Percentiles rank a stretch among this genome's conserved stretches.
These are phyloP conservation scores for Engystomops pustulosus DNA, from an alignment of 2,113 vertebrate genomes.

Conservation along the genomic window DNA sequence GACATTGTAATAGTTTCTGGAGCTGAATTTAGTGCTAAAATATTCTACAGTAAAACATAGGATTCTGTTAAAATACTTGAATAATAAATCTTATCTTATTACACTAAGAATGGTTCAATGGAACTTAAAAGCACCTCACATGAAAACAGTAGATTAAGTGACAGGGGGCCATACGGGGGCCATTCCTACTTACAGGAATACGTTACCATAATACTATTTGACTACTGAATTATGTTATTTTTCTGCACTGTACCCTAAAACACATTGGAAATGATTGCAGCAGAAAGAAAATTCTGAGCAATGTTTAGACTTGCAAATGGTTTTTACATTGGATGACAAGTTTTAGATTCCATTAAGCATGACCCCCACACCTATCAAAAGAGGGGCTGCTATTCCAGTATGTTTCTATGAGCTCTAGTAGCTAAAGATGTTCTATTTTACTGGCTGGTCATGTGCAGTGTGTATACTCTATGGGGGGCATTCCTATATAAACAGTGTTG, in stretches of 20 bases:
- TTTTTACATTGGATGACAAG: too few species aligned
- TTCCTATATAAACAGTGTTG: too few species aligned
- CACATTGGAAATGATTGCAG: neutral
- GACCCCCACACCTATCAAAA: too few species aligned
- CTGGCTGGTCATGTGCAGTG: too few species aligned
- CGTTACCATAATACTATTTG: neutral
- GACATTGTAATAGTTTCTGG: conserved; percentile 46
- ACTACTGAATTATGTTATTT: neutral
- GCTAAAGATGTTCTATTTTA: too few species aligned
- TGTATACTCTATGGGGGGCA: too few species aligned
- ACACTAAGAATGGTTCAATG: conserved; percentile 17
- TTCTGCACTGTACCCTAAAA: neutral
- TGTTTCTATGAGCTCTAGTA: too few species aligned
- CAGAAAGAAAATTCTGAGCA: neutral
- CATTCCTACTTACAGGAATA: neutral
- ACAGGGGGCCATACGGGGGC: neutral
- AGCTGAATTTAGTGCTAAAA: conserved; percentile 45
- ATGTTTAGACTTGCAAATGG: too few species aligned
- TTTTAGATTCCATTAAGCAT: too few species aligned
- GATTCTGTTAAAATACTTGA: conserved; percentile 42
- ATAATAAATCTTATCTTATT: conserved; percentile 48
- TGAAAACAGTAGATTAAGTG: too few species aligned
- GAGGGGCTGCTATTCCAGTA: too few species aligned
- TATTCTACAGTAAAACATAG: conserved; percentile 25
- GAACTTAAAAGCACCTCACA: conserved; percentile 27